Evolutionary conservation across 1,140 invertebrate species (phyloP).

Genomic region (Heliconius nattereri): DNA sequence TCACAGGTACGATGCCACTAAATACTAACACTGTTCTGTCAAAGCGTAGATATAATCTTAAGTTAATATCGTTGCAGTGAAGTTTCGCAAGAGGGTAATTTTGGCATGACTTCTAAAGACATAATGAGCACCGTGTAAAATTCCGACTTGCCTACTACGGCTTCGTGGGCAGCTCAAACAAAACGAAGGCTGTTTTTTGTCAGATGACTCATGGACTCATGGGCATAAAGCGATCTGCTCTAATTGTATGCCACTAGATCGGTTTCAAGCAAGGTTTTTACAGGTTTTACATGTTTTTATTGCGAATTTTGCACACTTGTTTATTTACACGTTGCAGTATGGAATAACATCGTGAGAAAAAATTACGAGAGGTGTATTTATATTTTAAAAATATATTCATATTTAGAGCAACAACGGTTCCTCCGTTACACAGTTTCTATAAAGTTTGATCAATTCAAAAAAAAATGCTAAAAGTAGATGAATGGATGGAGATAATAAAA

Average conservation of each 20-base stretch:
- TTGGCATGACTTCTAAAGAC: constrained; percentile 40
- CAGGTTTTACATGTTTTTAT: constrained; percentile 9
- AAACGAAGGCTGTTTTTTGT: constrained; percentile 59
- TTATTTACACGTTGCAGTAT: background rate
- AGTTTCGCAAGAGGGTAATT: constrained; percentile 38
- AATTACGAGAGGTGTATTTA: background rate
- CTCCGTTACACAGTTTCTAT: background rate
- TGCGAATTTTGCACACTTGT: background rate
- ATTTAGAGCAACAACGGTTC: background rate
- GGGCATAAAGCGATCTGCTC: constrained; percentile 54
- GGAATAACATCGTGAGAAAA: background rate
- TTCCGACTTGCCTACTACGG: constrained; percentile 48
- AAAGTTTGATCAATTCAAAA: background rate
- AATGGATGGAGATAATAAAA: background rate
- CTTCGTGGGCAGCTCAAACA: constrained; percentile 42
- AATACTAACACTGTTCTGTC: background rate
- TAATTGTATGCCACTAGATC: constrained; percentile 56
- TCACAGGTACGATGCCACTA: background rate
- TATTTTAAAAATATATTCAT: background rate
- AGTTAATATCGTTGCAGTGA: background rate
- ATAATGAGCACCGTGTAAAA: constrained; percentile 46
- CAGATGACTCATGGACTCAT: constrained; percentile 64
- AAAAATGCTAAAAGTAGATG: background rate
- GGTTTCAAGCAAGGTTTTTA: constrained; percentile 36
- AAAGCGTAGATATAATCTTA: background rate